phyloP scores from a whole-genome alignment of 2,113 vertebrate genomes.

The Chamaetylas fuelleborni region DNA sequence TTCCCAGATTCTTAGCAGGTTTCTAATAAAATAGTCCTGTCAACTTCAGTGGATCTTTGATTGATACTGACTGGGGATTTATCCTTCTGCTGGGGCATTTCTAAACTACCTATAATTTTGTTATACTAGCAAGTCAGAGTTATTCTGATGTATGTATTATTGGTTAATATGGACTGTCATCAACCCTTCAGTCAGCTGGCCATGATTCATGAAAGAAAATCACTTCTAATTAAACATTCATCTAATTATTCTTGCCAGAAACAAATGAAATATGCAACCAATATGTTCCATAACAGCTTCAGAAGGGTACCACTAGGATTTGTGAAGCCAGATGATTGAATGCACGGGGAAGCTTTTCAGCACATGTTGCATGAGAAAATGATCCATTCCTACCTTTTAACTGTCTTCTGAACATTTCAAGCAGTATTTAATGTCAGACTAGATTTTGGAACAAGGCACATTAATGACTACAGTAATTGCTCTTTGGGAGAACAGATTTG shows the following conservation, averaged over 20 bases:
- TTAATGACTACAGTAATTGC: constrained; percentile 64
- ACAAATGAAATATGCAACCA: constrained; percentile 66
- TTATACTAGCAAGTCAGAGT: constrained; percentile 6
- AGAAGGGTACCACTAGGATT: constrained; percentile 49
- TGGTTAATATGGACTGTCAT: constrained; percentile 64
- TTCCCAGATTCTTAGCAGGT: constrained; percentile 12
- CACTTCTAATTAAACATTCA: constrained; percentile 63
- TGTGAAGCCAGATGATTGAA: constrained; percentile 56
- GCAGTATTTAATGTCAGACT: constrained; percentile 62
- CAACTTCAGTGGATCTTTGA: constrained; percentile 36
- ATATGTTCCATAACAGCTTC: constrained; percentile 63
- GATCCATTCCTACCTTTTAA: constrained; percentile 60
- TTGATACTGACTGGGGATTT: constrained; percentile 34
- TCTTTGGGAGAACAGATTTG: constrained; percentile 67
- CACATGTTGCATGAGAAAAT: constrained; percentile 21
- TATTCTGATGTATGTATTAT: constrained; percentile 50
- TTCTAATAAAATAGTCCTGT: constrained; percentile 41
- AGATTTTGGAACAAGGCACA: constrained; percentile 45
- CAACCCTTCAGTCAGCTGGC: constrained; percentile 63
- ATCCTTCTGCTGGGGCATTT: constrained; percentile 22
- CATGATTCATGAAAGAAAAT: constrained; percentile 59
- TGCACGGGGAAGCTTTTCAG: constrained; percentile 38
- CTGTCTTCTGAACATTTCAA: constrained; percentile 52
- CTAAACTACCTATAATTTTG: constrained; percentile 51
- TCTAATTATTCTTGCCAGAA: constrained; percentile 69